Conservation (phyloP, 2,797 vertebrate genomes). For the Paratrypauchen microcephalus region DNA sequence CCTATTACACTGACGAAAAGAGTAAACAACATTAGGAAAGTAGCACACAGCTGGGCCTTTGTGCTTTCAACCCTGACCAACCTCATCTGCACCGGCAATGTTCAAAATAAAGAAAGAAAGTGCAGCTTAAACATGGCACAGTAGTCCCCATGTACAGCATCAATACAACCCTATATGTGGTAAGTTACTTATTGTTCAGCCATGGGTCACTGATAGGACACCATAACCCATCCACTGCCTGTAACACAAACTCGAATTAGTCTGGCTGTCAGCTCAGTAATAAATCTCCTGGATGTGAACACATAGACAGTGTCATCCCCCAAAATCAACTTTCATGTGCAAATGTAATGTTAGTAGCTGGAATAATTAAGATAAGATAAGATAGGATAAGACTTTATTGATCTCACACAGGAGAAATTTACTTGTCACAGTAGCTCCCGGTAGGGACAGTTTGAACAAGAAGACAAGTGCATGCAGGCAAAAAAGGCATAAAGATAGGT, state of each 20-base stretch:
- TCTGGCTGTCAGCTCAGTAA: constrained; percentile 33
- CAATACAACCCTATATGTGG: not conserved
- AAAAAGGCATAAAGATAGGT: too few species aligned
- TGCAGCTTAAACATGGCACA: not conserved
- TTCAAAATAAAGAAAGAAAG: too few species aligned
- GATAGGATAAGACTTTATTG: too few species aligned
- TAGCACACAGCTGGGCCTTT: constrained; percentile 30
- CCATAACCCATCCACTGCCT: constrained; percentile 13
- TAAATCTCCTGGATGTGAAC: constrained; percentile 23
- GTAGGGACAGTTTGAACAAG: too few species aligned
- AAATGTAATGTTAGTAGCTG: not conserved
- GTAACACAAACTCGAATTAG: constrained; percentile 57
- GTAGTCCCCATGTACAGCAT: not conserved
- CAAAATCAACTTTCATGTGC: constrained; percentile 7
- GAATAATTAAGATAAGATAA: too few species aligned
- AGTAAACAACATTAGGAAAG: constrained; percentile 34
- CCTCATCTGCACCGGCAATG: not conserved
- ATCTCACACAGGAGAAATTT: too few species aligned
- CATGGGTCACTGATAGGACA: constrained; percentile 32
- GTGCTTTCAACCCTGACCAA: constrained; percentile 17
- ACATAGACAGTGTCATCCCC: constrained; percentile 6
- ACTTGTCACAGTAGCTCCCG: too few species aligned
- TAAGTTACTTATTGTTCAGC: constrained; percentile 12
- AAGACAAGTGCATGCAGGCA: too few species aligned
- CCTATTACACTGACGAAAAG: constrained; percentile 48